phyloP scores from a whole-genome alignment of 2,888 invertebrate genomes.

The Sisyra nigra region DNA sequence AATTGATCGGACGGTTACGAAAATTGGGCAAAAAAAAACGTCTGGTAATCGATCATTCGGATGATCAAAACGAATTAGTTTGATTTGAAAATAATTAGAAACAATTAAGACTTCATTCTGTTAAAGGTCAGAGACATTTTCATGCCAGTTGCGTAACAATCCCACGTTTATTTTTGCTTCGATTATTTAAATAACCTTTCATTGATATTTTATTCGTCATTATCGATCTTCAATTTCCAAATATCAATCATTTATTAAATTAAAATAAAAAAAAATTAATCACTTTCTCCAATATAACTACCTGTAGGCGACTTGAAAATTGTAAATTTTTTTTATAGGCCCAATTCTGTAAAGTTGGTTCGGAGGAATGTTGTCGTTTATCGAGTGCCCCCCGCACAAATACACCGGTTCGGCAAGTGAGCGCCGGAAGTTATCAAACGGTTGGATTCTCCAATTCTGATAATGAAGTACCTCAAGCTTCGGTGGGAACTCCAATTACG shows the following conservation, averaged over 20 bases:
- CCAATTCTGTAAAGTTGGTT: constrained; percentile 23
- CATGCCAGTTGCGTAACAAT: too few relatives aligned
- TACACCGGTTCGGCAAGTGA: constrained; percentile 17
- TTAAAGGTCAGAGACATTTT: too few relatives aligned
- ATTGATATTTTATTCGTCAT: too few relatives aligned
- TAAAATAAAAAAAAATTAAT: not conserved
- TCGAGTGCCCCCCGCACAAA: constrained; percentile 19
- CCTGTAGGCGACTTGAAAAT: not conserved
- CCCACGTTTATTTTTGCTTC: too few relatives aligned
- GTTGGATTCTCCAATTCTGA: not conserved
- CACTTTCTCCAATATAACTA: not conserved
- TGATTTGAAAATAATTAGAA: too few relatives aligned
- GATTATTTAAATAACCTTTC: too few relatives aligned
- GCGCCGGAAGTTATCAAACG: constrained; percentile 1
- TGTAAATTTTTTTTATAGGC: constrained; percentile 20
- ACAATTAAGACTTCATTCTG: too few relatives aligned
- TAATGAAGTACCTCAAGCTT: constrained; percentile 2
- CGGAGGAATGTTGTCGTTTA: constrained; percentile 28
- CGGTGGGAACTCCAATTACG: constrained; percentile 1
- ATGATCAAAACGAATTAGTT: too few relatives aligned
- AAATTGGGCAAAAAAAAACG: too few relatives aligned
- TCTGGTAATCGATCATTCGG: too few relatives aligned
- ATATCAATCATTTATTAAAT: not conserved
- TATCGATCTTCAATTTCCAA: not conserved
- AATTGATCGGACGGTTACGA: too few relatives aligned